phyloP scores from a whole-genome alignment of 2,888 invertebrate species.

The Chymomyza amoena region DNA sequence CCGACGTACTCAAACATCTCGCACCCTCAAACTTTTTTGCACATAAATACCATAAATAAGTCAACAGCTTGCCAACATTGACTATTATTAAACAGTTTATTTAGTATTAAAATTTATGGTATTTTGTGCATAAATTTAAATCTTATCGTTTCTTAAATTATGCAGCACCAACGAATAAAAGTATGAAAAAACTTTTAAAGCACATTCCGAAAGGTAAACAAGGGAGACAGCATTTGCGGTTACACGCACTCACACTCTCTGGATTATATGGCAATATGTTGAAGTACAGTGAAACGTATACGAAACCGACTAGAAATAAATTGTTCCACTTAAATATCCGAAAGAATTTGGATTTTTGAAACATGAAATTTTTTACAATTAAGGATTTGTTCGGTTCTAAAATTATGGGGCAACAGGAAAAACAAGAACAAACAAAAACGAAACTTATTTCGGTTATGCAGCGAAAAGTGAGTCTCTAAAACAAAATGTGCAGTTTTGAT shows the following conservation, averaged over 20 bases:
- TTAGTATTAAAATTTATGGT: conserved; percentile 9
- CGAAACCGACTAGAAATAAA: too few species aligned
- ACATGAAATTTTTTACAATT: too few species aligned
- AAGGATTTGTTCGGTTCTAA: too few species aligned
- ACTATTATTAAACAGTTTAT: background rate
- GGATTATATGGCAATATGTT: background rate
- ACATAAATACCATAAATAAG: conserved; percentile 2
- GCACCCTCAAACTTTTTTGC: background rate
- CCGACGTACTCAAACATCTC: too few species aligned
- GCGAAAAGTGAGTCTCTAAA: too few species aligned
- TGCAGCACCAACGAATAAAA: background rate
- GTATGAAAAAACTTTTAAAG: background rate
- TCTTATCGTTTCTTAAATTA: conserved; percentile 4
- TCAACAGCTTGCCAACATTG: background rate
- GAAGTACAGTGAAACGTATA: background rate
- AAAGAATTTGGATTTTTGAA: too few species aligned
- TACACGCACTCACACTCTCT: background rate
- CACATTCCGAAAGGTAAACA: background rate
- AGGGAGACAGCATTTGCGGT: background rate
- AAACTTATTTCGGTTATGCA: too few species aligned
- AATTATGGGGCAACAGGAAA: too few species aligned
- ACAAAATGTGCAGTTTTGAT: too few species aligned
- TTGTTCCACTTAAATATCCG: too few species aligned
- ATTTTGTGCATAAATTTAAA: conserved; percentile 6
- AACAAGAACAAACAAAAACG: too few species aligned